These are phyloP conservation scores for Pelobates cultripes DNA, from an alignment of 2,797 vertebrate species.

Conservation along the genomic window DNA sequence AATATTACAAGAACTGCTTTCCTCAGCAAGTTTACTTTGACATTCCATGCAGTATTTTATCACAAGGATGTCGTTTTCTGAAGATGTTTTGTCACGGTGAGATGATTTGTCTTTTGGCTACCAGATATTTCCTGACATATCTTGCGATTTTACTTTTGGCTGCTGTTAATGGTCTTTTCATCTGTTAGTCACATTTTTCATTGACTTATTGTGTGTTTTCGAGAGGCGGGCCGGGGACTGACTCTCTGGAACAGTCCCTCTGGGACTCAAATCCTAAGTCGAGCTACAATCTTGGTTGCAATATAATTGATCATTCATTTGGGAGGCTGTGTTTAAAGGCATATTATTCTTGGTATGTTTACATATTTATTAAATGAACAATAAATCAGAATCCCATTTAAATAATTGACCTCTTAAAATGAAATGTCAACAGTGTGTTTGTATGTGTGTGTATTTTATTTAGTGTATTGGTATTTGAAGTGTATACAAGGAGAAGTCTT, in stretches of 20 bases:
- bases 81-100: constrained; percentile 38
- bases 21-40: constrained; percentile 49
- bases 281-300: background rate
- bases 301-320: background rate
- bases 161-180: background rate
- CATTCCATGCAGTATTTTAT: constrained; percentile 40
- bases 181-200: background rate
- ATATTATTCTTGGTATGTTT: too few species aligned
- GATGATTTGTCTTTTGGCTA: constrained; percentile 48
- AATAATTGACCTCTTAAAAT: too few species aligned
- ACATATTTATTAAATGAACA: too few species aligned
- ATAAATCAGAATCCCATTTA: too few species aligned
- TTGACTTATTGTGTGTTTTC: background rate
- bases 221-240: background rate
- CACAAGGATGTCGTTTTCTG: constrained; percentile 31
- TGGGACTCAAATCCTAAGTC: background rate
- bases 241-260: background rate
- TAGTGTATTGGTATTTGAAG: too few species aligned
- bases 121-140: constrained; percentile 32
- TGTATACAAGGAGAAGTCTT: too few species aligned
- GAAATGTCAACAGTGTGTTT: too few species aligned
- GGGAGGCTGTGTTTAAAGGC: too few species aligned
- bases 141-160: constrained; percentile 15
- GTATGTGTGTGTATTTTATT: too few species aligned
- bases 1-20: constrained; percentile 43